phyloP scores from a whole-genome alignment of 2,113 vertebrate species.

The Triplophysa dalaica region DNA sequence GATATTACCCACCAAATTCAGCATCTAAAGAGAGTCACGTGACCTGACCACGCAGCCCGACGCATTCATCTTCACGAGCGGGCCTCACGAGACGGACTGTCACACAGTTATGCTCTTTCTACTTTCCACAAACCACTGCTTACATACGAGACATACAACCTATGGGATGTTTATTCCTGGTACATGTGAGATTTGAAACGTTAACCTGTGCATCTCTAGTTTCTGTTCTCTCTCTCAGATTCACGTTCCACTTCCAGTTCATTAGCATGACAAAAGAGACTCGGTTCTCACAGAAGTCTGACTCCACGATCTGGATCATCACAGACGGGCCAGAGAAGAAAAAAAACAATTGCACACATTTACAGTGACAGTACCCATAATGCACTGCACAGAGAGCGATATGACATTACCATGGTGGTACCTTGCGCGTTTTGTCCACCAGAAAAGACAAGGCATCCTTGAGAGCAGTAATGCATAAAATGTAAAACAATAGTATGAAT shows the following conservation, averaged over 20 bases:
- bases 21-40: conserved; percentile 67
- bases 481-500: conserved; percentile 20
- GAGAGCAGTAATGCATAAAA: background rate
- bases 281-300: conserved; percentile 65
- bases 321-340: background rate
- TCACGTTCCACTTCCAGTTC: conserved; percentile 43
- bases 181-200: no score
- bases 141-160: background rate
- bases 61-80: conserved; percentile 58
- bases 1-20: conserved; percentile 63
- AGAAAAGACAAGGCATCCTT: no score
- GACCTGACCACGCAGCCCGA: conserved; percentile 65
- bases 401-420: no score
- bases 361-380: conserved; percentile 29
- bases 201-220: no score
- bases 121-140: conserved; percentile 25
- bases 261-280: conserved; percentile 74
- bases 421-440: background rate
- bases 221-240: background rate
- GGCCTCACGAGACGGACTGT: conserved; percentile 30
- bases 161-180: no score
- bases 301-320: conserved; percentile 59
- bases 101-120: background rate
- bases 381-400: background rate
- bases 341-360: background rate